Conservation (phyloP, 2,888 invertebrate genomes). For the Cataglyphis albicans region DNA sequence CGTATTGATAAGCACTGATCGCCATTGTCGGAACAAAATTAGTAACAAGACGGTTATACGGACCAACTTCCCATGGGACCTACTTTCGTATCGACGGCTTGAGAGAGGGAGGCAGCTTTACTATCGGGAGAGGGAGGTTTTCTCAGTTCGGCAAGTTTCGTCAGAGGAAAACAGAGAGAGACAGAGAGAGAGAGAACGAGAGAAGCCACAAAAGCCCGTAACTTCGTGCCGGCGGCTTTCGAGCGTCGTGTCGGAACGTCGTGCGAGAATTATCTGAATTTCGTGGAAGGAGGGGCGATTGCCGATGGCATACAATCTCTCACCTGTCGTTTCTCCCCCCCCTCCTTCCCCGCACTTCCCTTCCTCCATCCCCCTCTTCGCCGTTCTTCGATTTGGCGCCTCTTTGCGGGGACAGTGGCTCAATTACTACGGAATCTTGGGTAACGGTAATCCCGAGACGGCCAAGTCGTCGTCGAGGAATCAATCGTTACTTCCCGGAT, state of each 20-base stretch:
- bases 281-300: conserved; percentile 45
- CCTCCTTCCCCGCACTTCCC: not conserved
- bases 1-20: not conserved
- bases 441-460: conserved; percentile 67
- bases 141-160: conserved; percentile 52
- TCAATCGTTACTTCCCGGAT: conserved; percentile 58
- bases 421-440: conserved; percentile 65
- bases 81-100: conserved; percentile 32
- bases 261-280: conserved; percentile 60
- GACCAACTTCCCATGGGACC: conserved; percentile 12
- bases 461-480: conserved; percentile 66
- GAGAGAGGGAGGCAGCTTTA: conserved; percentile 1
- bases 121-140: conserved; percentile 25
- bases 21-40: conserved; percentile 7
- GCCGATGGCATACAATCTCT: conserved; percentile 37
- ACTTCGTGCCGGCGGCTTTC: conserved; percentile 58
- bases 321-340: conserved; percentile 62
- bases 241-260: conserved; percentile 66
- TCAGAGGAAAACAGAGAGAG: conserved; percentile 51
- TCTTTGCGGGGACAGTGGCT: conserved; percentile 60
- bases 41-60: conserved; percentile 4
- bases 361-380: too few relatives aligned
- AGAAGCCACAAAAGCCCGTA: conserved; percentile 60
- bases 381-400: conserved; percentile 40
- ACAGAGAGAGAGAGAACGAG: not conserved